Percentiles rank a stretch among this genome's conserved stretches.
These are phyloP conservation scores for Noctua janthina DNA, from an alignment of 2,888 invertebrate genomes.

Conservation along the genomic window DNA sequence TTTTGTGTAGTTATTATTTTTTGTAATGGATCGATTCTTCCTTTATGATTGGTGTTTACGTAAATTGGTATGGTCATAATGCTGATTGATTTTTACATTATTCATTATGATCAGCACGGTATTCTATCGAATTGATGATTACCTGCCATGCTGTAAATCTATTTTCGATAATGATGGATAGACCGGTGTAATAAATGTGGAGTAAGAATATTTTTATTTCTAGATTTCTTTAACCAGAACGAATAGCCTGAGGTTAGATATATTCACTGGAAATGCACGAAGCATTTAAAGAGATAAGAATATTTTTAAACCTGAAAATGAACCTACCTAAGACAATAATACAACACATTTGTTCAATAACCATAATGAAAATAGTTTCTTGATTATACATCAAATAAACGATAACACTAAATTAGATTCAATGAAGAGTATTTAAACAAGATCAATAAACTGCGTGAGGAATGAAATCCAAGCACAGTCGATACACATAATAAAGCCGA, in stretches of 20 bases:
- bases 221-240: constrained; percentile 5
- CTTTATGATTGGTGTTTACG: constrained; percentile 66
- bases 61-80: constrained; percentile 65
- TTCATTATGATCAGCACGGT: constrained; percentile 53
- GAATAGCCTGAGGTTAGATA: background rate
- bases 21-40: constrained; percentile 67
- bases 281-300: background rate
- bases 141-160: constrained; percentile 38
- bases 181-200: constrained; percentile 1
- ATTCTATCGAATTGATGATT: constrained; percentile 43
- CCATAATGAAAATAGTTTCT: constrained; percentile 1
- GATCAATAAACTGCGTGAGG: constrained; percentile 52
- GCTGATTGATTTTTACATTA: constrained; percentile 68
- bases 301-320: background rate
- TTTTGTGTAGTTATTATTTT: constrained; percentile 73
- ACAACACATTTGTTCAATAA: background rate
- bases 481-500: constrained; percentile 44
- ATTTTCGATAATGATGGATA: constrained; percentile 53
- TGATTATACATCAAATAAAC: background rate
- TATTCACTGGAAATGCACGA: background rate
- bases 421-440: constrained; percentile 25
- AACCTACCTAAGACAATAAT: background rate
- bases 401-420: background rate
- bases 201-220: constrained; percentile 1
- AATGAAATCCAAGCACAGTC: constrained; percentile 32